Percentiles rank a stretch among this genome's conserved stretches.
Conservation (phyloP, 2,888 invertebrate species). For the Geophilus truncorum region DNA sequence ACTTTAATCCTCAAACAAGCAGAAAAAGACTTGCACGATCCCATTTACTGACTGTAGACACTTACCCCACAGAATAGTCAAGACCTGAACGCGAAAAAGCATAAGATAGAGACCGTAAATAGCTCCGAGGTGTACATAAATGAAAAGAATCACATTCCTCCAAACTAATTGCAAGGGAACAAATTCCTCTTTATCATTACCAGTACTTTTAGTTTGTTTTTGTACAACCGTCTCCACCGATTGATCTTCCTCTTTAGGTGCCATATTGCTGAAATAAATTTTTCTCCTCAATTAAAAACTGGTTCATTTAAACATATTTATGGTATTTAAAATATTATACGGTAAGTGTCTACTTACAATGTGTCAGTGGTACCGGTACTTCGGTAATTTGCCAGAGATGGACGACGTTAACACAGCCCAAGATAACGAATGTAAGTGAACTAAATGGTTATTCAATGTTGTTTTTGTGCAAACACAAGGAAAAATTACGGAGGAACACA, state of each 20-base stretch:
- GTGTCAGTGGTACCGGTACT: no score
- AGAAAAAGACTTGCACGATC: no score
- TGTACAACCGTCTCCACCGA: not conserved
- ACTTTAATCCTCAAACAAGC: not conserved
- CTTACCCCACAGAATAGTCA: constrained; percentile 68
- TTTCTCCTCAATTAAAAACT: no score
- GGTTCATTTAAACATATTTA: not conserved
- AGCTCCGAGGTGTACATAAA: constrained; percentile 68
- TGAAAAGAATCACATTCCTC: constrained; percentile 75
- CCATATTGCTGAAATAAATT: no score
- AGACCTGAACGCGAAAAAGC: constrained; percentile 67
- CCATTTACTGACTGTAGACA: constrained; percentile 40
- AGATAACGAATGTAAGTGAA: no score
- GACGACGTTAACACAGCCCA: no score
- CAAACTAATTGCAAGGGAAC: constrained; percentile 59
- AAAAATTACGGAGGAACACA: no score
- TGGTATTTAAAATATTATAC: not conserved
- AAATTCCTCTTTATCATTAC: not conserved
- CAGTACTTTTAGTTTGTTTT: not conserved
- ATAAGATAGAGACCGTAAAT: constrained; percentile 69
- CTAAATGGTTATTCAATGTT: no score
- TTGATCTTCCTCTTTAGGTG: not conserved
- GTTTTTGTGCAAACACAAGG: no score
- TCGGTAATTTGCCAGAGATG: no score
- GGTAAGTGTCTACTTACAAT: no score